Base-by-base conservation (phyloP, 37 sponge, comb jelly and placozoan species). In the Halichondria panicea region DNA sequence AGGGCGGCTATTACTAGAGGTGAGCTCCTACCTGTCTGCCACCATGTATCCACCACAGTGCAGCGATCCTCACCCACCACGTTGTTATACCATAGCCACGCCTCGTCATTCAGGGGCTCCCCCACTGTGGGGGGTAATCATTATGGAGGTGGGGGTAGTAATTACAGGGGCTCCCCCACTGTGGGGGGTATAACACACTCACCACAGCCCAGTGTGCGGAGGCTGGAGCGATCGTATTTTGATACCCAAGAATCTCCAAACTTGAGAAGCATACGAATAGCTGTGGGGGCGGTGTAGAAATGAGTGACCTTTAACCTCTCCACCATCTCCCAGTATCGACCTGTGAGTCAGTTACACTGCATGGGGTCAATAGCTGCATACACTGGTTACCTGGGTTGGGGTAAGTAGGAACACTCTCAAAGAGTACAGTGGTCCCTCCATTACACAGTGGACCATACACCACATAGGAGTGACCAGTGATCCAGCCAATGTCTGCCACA, bases 401-500 rank as follows among this genome's bases (percentile, higher is more conserved):
- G 76, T 96, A 93, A 9, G 78, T 78, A 4, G 94, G 97, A 9
- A 63, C 55, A 38, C 92, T 90, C 85, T 96, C 97, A 85, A 93
- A 96, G 63, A 96, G 71, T 1, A 93, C 94, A 30, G 94, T 75
- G 34, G 94, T 90, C 4, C 82, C 97, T 56, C 88, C 94, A 82
- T 93, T 96, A 74, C 85, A 78, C 63, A 96, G 94, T 9, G 94
- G 94, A 18, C 97, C 97, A 69, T 96, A 96, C 48, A 96, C 86
- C 15, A 87, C 91, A 68, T 93, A 89, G 31, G 92, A 85, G 84
- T 96, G 97, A 21, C 97, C 97, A 41, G 97, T 93, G 68, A 96
- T 93, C 97, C 97, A 96, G 32, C 97, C 97, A 84, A 96, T 88
- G 75, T 96, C 97, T 66, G 97, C 97, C 57, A 96, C 97, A 85